These are phyloP conservation scores for Yasuhikotakia modesta DNA, from an alignment of 2,797 vertebrate species.

Conservation along the genomic window DNA sequence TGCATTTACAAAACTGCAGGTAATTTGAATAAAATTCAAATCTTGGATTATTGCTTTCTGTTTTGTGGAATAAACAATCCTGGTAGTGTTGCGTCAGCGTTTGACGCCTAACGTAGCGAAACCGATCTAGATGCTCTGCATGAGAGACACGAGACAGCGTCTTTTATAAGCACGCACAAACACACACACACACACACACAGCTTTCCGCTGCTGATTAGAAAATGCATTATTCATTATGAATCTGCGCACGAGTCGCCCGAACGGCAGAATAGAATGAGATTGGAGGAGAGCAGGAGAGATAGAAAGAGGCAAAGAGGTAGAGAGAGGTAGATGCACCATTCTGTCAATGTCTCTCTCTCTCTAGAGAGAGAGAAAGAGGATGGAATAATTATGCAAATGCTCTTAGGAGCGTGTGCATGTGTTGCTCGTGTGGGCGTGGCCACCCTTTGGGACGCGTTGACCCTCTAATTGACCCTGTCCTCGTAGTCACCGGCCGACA, in stretches of 20 bases:
- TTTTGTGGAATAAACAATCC: too few species aligned
- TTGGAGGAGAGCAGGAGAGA: constrained; percentile 9
- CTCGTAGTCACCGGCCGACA: constrained; percentile 54
- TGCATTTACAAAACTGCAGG: too few species aligned
- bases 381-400: constrained; percentile 23
- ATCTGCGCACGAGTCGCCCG: constrained; percentile 40
- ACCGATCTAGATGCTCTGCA: too few species aligned
- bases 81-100: too few species aligned
- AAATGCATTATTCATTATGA: constrained; percentile 62
- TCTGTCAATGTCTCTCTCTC: too few species aligned
- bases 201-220: constrained; percentile 60
- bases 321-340: constrained; percentile 9
- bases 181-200: too few species aligned
- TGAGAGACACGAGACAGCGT: constrained; percentile 7
- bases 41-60: background rate
- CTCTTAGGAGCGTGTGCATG: constrained; percentile 20
- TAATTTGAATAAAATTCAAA: background rate
- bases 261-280: constrained; percentile 44
- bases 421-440: constrained; percentile 25
- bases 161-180: constrained; percentile 19
- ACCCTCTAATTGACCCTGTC: constrained; percentile 62
- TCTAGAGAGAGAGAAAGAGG: too few species aligned
- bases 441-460: constrained; percentile 54
- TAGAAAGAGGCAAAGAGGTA: constrained; percentile 34
- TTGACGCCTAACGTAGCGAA: too few species aligned